phyloP scores from a whole-genome alignment of 2,888 invertebrate genomes.

The Schizotus pectinicornis region DNA sequence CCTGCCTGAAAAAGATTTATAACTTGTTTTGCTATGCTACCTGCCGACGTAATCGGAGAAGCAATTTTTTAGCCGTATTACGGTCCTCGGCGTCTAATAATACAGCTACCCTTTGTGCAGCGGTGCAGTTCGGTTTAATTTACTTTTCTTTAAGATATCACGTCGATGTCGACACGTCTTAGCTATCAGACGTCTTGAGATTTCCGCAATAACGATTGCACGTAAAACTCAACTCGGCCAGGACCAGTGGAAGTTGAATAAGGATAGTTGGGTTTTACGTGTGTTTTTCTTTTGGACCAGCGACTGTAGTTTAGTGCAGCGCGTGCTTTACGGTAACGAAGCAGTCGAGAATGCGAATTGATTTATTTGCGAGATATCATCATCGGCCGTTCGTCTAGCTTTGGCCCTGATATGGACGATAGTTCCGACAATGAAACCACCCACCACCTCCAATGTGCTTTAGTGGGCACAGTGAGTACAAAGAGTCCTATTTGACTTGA shows the following conservation, averaged over 20 bases:
- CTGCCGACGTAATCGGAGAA: too few relatives aligned
- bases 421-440: conserved; percentile 10
- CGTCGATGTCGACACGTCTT: conserved; percentile 31
- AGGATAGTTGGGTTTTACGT: conserved; percentile 9
- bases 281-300: conserved; percentile 3
- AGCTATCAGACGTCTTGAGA: conserved; percentile 23
- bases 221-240: neutral
- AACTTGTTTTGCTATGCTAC: too few relatives aligned
- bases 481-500: too few relatives aligned
- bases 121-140: conserved; percentile 25
- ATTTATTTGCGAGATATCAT: conserved; percentile 39
- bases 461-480: too few relatives aligned
- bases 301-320: conserved; percentile 34
- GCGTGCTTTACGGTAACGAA: conserved; percentile 41
- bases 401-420: neutral
- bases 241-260: conserved; percentile 1
- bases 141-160: conserved; percentile 33
- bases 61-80: too few relatives aligned
- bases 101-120: conserved; percentile 4
- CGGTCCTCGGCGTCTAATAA: too few relatives aligned
- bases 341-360: conserved; percentile 37
- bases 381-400: conserved; percentile 21
- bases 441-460: neutral
- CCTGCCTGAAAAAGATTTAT: too few relatives aligned
- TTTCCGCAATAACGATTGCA: conserved; percentile 3